Conservation (phyloP, 2,888 invertebrate species). For the Melanotus villosus region DNA sequence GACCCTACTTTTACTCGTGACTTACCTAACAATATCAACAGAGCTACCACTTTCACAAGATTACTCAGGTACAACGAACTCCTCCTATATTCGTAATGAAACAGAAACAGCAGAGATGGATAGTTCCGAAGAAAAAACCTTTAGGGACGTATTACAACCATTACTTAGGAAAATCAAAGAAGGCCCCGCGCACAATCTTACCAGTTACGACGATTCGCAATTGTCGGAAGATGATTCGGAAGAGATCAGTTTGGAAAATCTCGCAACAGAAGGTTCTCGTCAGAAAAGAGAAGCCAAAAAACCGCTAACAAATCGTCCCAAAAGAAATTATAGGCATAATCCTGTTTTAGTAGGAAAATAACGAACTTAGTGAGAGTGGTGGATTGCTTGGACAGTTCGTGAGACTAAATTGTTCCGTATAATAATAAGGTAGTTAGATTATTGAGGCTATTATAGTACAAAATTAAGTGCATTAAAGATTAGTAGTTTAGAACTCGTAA, state of each 20-base stretch:
- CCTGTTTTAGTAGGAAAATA: background rate
- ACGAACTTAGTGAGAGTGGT: background rate
- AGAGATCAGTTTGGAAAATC: background rate
- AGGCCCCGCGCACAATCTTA: no score
- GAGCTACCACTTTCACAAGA: background rate
- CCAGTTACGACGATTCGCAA: no score
- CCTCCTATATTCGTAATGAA: background rate
- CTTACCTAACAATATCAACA: background rate
- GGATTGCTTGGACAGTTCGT: no score
- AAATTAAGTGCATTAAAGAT: no score
- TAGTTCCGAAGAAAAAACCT: background rate
- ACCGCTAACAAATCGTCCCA: background rate
- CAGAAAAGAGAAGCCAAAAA: background rate
- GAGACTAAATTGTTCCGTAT: no score
- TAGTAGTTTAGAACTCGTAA: no score
- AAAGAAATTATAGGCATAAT: background rate
- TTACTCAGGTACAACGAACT: background rate
- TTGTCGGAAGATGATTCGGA: no score
- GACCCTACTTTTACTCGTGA: background rate
- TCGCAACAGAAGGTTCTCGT: background rate
- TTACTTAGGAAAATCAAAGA: background rate
- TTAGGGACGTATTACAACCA: background rate
- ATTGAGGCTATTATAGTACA: no score
- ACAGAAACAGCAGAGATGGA: background rate
- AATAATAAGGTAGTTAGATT: no score